These are phyloP conservation scores for Drosophila mayaguana DNA, from an alignment of 2,888 invertebrate genomes.

Conservation along the genomic window DNA sequence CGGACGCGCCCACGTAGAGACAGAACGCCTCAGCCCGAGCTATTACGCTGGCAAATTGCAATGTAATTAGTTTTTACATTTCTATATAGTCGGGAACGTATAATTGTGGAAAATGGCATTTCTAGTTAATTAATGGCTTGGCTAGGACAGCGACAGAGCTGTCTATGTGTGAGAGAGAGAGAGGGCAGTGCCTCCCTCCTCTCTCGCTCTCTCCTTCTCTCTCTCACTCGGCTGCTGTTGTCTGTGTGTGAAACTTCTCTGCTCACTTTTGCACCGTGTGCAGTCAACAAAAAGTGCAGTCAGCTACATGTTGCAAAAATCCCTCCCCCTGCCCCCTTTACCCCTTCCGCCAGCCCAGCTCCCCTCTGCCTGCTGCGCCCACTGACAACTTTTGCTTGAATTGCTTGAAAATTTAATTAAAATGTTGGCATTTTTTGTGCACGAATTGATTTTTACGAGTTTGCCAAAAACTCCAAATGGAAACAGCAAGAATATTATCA, in stretches of 20 bases:
- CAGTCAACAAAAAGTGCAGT: conserved; percentile 59
- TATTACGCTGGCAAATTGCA: conserved; percentile 81
- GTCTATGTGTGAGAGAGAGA: background rate
- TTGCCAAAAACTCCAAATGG: conserved; percentile 20
- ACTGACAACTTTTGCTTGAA: conserved; percentile 65
- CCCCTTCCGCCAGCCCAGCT: no score
- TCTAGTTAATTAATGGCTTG: conserved; percentile 78
- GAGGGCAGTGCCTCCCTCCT: background rate
- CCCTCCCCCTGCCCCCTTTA: background rate
- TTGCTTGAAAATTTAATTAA: conserved; percentile 75
- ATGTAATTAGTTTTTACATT: conserved; percentile 82
- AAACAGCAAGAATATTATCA: conserved; percentile 22
- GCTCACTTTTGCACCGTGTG: conserved; percentile 59
- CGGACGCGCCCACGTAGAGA: conserved; percentile 35
- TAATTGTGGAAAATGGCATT: conserved; percentile 80
- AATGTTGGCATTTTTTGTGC: conserved; percentile 68
- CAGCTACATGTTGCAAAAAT: conserved; percentile 24
- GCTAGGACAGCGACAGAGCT: conserved; percentile 15
- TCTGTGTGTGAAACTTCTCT: conserved; percentile 47
- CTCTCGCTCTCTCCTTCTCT: conserved; percentile 4
- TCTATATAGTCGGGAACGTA: conserved; percentile 74
- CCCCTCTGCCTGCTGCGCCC: no score
- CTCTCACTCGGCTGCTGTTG: conserved; percentile 4
- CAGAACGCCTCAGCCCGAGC: conserved; percentile 60
- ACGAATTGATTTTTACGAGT: conserved; percentile 56